These are phyloP conservation scores for Aleiodes testaceus DNA, from an alignment of 2,888 invertebrate genomes.

Conservation along the genomic window DNA sequence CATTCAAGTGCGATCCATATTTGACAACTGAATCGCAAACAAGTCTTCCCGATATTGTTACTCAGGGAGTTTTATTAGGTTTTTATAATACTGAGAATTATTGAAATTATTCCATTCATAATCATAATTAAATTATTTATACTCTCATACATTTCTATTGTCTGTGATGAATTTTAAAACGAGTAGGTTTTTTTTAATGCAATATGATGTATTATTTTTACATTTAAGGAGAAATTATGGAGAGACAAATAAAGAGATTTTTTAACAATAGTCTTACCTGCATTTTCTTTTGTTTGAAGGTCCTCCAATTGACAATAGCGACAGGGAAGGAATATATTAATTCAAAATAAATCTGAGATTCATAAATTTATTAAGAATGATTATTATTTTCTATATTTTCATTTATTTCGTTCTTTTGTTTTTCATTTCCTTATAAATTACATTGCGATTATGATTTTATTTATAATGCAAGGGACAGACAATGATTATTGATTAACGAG, in stretches of 20 bases:
- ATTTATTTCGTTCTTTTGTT: constrained; percentile 22
- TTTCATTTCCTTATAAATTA: constrained; percentile 27
- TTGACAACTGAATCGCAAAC: constrained; percentile 62
- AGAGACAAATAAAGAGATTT: no score
- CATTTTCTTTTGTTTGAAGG: no score
- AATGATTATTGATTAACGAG: constrained; percentile 30
- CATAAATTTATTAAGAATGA: no score
- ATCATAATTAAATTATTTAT: background rate
- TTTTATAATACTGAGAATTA: constrained; percentile 63
- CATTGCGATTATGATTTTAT: constrained; percentile 34
- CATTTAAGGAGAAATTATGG: no score
- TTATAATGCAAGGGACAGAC: constrained; percentile 30
- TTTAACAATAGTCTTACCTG: no score
- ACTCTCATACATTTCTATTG: constrained; percentile 6
- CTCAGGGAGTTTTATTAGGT: constrained; percentile 71
- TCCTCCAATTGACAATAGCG: no score
- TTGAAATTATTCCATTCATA: constrained; percentile 18
- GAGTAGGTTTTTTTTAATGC: background rate
- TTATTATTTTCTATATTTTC: constrained; percentile 28
- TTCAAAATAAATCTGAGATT: no score
- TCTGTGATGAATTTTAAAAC: constrained; percentile 23
- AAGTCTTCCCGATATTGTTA: constrained; percentile 72
- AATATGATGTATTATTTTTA: constrained; percentile 9
- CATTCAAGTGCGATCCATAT: constrained; percentile 71
- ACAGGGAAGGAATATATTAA: no score